These are phyloP conservation scores for Ormyrus pomaceus DNA, from an alignment of 2,888 invertebrate genomes.

Conservation along the genomic window DNA sequence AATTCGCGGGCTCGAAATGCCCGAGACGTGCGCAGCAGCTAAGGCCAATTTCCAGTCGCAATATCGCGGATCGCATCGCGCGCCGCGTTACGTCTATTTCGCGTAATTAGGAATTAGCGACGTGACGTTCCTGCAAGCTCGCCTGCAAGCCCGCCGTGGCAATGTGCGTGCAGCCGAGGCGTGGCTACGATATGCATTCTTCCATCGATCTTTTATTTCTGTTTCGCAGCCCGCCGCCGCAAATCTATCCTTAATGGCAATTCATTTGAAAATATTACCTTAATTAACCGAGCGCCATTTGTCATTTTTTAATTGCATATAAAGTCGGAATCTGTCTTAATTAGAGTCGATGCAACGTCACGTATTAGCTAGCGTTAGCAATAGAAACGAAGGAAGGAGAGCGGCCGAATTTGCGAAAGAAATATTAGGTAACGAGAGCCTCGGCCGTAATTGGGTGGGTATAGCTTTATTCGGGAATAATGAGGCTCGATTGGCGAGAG, in stretches of 20 bases:
- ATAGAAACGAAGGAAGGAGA: too few relatives aligned
- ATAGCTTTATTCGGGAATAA: conserved; percentile 30
- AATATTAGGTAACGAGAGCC: too few relatives aligned
- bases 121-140: conserved; percentile 56
- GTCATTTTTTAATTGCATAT: too few relatives aligned
- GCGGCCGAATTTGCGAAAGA: too few relatives aligned
- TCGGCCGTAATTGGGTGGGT: conserved; percentile 26
- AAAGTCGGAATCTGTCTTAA: neutral
- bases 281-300: too few relatives aligned
- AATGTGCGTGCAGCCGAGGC: neutral
- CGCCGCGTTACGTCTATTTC: conserved; percentile 58
- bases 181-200: neutral
- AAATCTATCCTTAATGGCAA: conserved; percentile 5
- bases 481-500: conserved; percentile 41
- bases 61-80: conserved; percentile 60
- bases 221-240: too few relatives aligned
- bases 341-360: neutral
- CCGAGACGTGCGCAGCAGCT: neutral
- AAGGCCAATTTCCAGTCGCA: conserved; percentile 7
- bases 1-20: conserved; percentile 58
- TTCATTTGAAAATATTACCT: too few relatives aligned
- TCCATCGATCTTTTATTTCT: neutral
- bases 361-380: neutral
- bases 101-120: conserved; percentile 64
- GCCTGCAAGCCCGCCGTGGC: conserved; percentile 48